Evolutionary conservation across 2,797 vertebrate genomes (phyloP), one percentile per base, ranked within the genome.

Genomic region (Brachyalestes nurse): DNA sequence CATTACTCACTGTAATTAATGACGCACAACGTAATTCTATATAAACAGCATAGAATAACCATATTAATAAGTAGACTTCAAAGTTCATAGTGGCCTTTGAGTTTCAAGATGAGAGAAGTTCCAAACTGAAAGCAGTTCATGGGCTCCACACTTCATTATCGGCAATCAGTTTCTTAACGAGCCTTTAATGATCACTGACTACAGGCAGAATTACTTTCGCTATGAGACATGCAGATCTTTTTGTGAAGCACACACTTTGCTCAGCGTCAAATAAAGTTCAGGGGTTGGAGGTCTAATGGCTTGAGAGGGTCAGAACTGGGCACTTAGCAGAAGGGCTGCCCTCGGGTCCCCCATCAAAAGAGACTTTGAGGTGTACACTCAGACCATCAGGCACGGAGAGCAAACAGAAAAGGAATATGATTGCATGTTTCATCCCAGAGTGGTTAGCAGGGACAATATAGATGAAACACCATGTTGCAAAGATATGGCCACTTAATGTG

Each of bases 261-360:
- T 67, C 38, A 42, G 34, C 19, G 34, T 66, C 25, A 34, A 61
- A 77, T 19, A 6, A 19, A 51, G 81, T 67, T 74, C 53, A 74
- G 16, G 49, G 69, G 71, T 82, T 61, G 51, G 49, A 60, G 75
- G 75, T 74, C 75, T 74, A 28, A 73, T 61, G 70, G 70, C 72
- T 78, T 73, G 80, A 66, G 42, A 72, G 40, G 58, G 38, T 77
- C 65, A 49, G 67, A 25, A 8, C 51, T 55, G 17, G 51, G 49
- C 80, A 72, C 80, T 77, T 49, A 51, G 49, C 16, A 64, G 40
- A 38, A 66, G 61, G 58, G 40, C 49, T 97, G 6, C 96, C 96
- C 92, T 97, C 96, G 0, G 97, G 96, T 84, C 98, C 96, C 21
- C 97, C 97, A 86, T 97, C 97, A 0, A 93, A 96, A 75, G 92